A percentile compares a stretch with the other conserved stretches of the same genome.
phyloP scores from a whole-genome alignment of 2,113 vertebrate species.

The Pelobates fuscus region DNA sequence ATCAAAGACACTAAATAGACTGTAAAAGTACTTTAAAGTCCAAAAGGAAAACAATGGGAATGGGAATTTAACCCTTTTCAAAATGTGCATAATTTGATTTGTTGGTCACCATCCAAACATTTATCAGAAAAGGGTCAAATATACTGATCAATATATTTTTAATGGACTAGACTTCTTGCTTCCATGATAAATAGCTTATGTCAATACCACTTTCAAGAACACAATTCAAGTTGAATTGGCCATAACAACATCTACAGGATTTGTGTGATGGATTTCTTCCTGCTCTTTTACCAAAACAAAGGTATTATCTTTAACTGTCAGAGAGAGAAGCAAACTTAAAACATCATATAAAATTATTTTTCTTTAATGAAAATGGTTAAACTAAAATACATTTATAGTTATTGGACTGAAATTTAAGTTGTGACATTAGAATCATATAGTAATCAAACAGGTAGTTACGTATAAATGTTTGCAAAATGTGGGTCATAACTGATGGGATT shows the following conservation, averaged over 20 bases:
- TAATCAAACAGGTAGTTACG: no score
- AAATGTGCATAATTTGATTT: neutral
- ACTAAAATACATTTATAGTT: no score
- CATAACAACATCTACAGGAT: conserved; percentile 23
- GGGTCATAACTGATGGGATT: no score
- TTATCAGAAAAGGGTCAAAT: conserved; percentile 34
- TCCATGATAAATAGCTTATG: conserved; percentile 39
- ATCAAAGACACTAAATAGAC: neutral
- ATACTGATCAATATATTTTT: conserved; percentile 42
- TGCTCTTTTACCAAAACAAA: conserved; percentile 20
- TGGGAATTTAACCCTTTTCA: neutral
- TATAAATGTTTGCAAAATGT: no score
- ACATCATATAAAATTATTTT: no score
- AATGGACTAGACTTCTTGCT: conserved; percentile 35
- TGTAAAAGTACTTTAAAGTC: no score
- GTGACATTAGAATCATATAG: no score
- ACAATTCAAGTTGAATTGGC: conserved; percentile 38
- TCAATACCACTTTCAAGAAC: conserved; percentile 33
- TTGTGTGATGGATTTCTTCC: conserved; percentile 37
- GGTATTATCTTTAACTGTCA: neutral
- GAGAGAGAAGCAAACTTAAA: neutral
- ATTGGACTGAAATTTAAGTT: no score
- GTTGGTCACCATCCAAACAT: neutral
- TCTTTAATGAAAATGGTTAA: no score
- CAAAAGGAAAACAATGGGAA: no score